These are phyloP conservation scores for Drepana falcataria DNA, from an alignment of 2,888 invertebrate genomes.

Conservation along the genomic window DNA sequence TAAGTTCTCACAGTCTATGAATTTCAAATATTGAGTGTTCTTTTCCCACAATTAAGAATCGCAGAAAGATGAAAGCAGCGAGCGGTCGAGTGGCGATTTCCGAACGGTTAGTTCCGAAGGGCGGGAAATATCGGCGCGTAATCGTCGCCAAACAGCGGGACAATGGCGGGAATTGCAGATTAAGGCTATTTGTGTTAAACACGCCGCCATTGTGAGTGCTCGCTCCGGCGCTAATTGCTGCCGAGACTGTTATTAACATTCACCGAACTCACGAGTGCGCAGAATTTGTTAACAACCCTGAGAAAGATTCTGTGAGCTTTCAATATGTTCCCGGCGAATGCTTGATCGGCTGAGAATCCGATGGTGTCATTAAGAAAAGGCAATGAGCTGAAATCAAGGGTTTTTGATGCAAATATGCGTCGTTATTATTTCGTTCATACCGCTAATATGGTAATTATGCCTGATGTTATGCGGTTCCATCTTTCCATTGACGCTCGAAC, in stretches of 20 bases:
- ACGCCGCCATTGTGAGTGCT: slow-evolving; percentile 51
- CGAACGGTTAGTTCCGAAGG: slow-evolving; percentile 46
- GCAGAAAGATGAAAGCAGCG: slow-evolving; percentile 27
- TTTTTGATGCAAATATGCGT: background rate
- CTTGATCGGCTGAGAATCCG: slow-evolving; percentile 7
- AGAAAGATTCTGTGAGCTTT: slow-evolving; percentile 35
- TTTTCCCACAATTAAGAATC: slow-evolving; percentile 67
- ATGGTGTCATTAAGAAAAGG: slow-evolving; percentile 2
- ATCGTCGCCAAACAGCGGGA: slow-evolving; percentile 61
- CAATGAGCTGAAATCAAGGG: background rate
- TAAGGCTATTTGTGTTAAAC: slow-evolving; percentile 70
- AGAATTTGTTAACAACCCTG: slow-evolving; percentile 46
- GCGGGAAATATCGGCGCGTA: slow-evolving; percentile 53
- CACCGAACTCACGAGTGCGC: slow-evolving; percentile 37
- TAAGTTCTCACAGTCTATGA: slow-evolving; percentile 56
- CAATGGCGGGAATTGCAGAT: slow-evolving; percentile 52
- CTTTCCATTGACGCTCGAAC: too few relatives aligned
- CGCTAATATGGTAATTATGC: too few relatives aligned
- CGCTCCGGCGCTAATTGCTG: slow-evolving; percentile 34
- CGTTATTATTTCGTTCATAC: too few relatives aligned
- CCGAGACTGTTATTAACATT: slow-evolving; percentile 47
- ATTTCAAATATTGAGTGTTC: slow-evolving; percentile 56
- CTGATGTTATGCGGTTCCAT: too few relatives aligned
- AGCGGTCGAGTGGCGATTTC: slow-evolving; percentile 61
- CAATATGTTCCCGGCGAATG: slow-evolving; percentile 4